Percentiles rank a stretch among this genome's conserved stretches.
Evolutionary conservation across 2,888 invertebrate species (phyloP).

Genomic region (Desoria tigrina): DNA sequence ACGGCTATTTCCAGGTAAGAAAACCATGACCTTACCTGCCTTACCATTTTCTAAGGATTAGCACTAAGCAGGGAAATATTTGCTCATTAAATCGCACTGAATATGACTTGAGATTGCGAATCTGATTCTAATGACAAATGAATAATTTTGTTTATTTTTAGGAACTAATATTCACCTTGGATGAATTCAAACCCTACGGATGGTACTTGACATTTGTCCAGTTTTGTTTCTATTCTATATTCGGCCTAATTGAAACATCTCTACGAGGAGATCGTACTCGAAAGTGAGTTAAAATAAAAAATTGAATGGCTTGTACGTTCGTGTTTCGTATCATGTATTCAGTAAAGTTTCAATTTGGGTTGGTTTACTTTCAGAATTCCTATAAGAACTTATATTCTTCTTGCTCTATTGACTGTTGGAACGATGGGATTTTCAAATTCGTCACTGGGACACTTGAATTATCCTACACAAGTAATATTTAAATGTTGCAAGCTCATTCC

Average conservation of each 20-base stretch:
- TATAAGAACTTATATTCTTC: conserved; percentile 71
- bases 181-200: conserved; percentile 84
- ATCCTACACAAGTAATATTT: conserved; percentile 90
- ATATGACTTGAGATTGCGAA: no score
- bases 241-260: conserved; percentile 75
- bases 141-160: no score
- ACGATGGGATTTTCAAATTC: conserved; percentile 97
- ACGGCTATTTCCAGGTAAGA: conserved; percentile 78
- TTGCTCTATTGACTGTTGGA: conserved; percentile 85
- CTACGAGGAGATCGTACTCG: conserved; percentile 63
- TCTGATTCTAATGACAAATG: no score
- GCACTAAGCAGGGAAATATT: no score
- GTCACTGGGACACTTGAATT: conserved; percentile 90
- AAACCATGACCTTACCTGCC: not conserved
- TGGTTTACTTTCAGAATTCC: conserved; percentile 83
- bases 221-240: conserved; percentile 79
- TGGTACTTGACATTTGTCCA: conserved; percentile 91
- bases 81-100: no score
- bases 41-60: no score
- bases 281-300: conserved; percentile 56
- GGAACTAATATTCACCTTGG: conserved; percentile 88
- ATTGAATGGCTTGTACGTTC: not conserved
- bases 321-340: conserved; percentile 1
- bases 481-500: conserved; percentile 97
- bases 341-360: no score